Conservation (phyloP, 2,797 vertebrate genomes). For the Sardinella longiceps region DNA sequence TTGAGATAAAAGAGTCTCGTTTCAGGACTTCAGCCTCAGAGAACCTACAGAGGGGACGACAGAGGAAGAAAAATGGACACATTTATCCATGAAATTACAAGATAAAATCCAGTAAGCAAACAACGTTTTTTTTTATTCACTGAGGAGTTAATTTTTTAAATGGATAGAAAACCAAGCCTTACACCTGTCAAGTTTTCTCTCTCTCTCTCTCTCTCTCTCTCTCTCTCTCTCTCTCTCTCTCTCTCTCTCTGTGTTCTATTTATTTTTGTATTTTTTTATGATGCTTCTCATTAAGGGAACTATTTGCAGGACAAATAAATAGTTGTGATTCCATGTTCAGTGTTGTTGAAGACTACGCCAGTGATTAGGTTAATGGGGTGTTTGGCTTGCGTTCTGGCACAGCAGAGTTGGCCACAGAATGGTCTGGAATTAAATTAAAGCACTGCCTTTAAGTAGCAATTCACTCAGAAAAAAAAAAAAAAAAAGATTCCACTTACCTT, state of each 20-base stretch:
- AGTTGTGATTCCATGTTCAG: background rate
- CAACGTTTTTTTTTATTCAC: background rate
- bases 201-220: too few relatives aligned
- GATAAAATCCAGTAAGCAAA: background rate
- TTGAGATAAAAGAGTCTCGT: too few relatives aligned
- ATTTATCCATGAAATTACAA: background rate
- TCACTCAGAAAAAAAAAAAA: background rate
- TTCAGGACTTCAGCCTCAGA: too few relatives aligned
- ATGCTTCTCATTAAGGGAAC: conserved; percentile 37
- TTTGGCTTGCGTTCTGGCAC: background rate
- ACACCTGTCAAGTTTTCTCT: too few relatives aligned
- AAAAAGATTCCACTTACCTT: conserved; percentile 51
- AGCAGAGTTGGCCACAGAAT: background rate
- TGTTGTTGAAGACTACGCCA: background rate
- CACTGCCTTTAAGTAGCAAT: background rate
- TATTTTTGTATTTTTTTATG: conserved; percentile 12
- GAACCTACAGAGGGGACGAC: too few relatives aligned
- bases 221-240: too few relatives aligned
- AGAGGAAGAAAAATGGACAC: too few relatives aligned
- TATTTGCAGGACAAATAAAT: background rate
- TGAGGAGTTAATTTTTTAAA: too few relatives aligned
- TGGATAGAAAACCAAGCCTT: too few relatives aligned
- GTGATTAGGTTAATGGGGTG: background rate
- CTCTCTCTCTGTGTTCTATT: too few relatives aligned
- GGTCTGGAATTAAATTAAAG: background rate